Percentiles rank a stretch among this genome's conserved stretches.
phyloP scores from a whole-genome alignment of 2,888 invertebrate genomes.

The Thelaira solivaga region DNA sequence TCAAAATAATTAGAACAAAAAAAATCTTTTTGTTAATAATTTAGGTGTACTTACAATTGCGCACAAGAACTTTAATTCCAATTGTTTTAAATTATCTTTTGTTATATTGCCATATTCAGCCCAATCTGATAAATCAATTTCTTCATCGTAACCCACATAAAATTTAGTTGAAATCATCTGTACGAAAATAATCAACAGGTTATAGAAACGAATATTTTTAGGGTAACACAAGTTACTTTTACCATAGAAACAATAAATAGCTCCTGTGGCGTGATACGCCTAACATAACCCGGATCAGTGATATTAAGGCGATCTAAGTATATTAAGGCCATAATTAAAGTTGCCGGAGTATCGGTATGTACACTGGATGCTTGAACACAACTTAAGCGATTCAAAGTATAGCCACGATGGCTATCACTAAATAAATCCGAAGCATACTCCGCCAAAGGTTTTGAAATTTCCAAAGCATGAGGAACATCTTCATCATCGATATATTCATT shows the following conservation, averaged over 20 bases:
- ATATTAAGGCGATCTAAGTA: conserved; percentile 93
- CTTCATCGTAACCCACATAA: conserved; percentile 94
- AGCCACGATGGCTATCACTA: conserved; percentile 86
- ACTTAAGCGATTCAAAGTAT: conserved; percentile 86
- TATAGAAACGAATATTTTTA: background rate
- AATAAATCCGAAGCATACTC: conserved; percentile 92
- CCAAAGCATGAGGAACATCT: conserved; percentile 82
- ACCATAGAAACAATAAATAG: conserved; percentile 96
- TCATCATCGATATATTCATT: conserved; percentile 82
- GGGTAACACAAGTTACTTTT: conserved; percentile 69
- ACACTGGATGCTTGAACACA: conserved; percentile 87
- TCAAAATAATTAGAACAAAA: background rate
- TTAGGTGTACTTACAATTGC: conserved; percentile 90
- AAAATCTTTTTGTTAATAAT: too few relatives aligned
- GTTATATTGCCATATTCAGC: conserved; percentile 89
- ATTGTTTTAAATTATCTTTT: conserved; percentile 84
- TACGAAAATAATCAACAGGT: conserved; percentile 50
- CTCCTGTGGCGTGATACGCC: conserved; percentile 90
- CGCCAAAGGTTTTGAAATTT: conserved; percentile 79
- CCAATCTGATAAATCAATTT: conserved; percentile 92
- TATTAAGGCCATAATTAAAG: conserved; percentile 93
- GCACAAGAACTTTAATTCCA: conserved; percentile 91
- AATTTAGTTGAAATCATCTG: conserved; percentile 98
- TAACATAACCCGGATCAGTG: conserved; percentile 89
- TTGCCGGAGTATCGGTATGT: conserved; percentile 90